Conservation (phyloP, 2,797 vertebrate genomes). For the Hypotaenidia philippensis region DNA sequence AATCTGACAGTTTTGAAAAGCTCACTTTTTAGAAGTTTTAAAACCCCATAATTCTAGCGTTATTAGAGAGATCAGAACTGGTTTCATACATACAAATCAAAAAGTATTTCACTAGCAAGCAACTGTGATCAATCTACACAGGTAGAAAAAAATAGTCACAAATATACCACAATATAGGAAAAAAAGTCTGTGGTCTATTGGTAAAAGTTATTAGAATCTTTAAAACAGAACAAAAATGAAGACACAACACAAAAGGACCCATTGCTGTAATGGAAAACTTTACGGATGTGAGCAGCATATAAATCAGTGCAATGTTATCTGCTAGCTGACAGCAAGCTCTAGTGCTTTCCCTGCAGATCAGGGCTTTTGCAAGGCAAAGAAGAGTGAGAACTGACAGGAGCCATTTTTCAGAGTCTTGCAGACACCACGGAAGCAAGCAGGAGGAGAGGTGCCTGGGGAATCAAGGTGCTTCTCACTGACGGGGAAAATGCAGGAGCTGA, state of each 20-base stretch:
- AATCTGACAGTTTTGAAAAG: background rate
- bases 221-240: background rate
- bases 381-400: slow-evolving; percentile 34
- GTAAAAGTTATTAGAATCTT: background rate
- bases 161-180: background rate
- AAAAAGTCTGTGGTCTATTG: background rate
- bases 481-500: background rate
- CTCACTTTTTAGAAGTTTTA: background rate
- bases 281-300: slow-evolving; percentile 1
- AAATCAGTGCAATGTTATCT: background rate
- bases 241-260: background rate
- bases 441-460: background rate
- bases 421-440: background rate
- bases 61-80: background rate
- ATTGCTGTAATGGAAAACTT: slow-evolving; percentile 33
- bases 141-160: background rate
- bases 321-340: slow-evolving; percentile 24
- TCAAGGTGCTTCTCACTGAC: fast-evolving
- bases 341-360: background rate
- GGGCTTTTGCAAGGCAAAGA: background rate
- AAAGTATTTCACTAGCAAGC: background rate
- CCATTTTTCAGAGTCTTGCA: background rate
- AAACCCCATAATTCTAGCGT: background rate
- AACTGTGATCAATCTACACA: background rate
- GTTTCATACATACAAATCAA: background rate